Evolutionary conservation across 2,888 invertebrate genomes (phyloP).

Genomic region (Aricia artaxerxes): DNA sequence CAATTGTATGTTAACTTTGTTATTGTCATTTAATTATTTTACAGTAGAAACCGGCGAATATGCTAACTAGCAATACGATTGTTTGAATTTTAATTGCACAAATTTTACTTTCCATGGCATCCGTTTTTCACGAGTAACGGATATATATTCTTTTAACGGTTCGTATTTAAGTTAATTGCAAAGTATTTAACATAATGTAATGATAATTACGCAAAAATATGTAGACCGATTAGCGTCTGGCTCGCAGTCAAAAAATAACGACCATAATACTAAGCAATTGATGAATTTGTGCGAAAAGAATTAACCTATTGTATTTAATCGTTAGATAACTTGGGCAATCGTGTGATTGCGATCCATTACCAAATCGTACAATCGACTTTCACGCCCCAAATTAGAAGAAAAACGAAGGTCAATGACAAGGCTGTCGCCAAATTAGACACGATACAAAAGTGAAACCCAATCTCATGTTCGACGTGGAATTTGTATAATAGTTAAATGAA

Average conservation of each 20-base stretch:
- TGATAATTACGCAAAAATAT: neutral
- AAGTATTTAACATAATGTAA: neutral
- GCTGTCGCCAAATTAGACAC: slow-evolving; percentile 24
- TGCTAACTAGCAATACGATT: slow-evolving; percentile 15
- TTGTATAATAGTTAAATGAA: neutral
- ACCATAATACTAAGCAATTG: neutral
- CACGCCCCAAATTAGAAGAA: slow-evolving; percentile 47
- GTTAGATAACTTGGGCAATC: slow-evolving; percentile 26
- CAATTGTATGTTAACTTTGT: slow-evolving; percentile 19
- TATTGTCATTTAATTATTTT: slow-evolving; percentile 7
- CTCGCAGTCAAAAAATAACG: neutral
- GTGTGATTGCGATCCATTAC: slow-evolving; percentile 8
- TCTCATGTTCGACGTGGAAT: neutral
- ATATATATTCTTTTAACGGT: neutral
- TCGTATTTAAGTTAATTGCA: slow-evolving; percentile 10
- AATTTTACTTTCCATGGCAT: neutral
- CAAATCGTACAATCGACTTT: slow-evolving; percentile 46
- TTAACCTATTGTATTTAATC: neutral
- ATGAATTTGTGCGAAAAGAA: neutral
- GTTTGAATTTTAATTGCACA: slow-evolving; percentile 18
- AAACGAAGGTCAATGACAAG: slow-evolving; percentile 51
- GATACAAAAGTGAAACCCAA: slow-evolving; percentile 27
- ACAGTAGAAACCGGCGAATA: neutral
- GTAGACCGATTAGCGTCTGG: neutral
- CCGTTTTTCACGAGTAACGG: neutral